These are phyloP conservation scores for Adelognathus sp. DNA, from an alignment of 2,888 invertebrate species.

Conservation along the genomic window DNA sequence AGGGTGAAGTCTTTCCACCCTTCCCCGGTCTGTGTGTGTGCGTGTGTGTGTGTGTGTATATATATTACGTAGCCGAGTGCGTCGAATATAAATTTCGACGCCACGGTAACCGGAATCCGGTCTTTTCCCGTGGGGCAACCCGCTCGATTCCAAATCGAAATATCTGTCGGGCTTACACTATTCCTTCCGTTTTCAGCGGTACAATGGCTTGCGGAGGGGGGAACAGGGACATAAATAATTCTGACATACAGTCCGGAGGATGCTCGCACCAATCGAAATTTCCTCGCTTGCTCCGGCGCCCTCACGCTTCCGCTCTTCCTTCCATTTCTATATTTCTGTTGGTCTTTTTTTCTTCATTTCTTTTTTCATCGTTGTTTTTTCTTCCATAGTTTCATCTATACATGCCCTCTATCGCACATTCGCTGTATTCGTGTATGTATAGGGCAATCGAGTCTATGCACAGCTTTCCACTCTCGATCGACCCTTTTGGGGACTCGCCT, in stretches of 20 bases:
- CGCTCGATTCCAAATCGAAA: slow-evolving; percentile 64
- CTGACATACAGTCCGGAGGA: slow-evolving; percentile 27
- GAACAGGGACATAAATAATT: slow-evolving; percentile 61
- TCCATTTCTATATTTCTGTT: background rate
- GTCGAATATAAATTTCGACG: slow-evolving; percentile 57
- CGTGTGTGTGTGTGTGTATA: background rate
- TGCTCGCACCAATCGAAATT: slow-evolving; percentile 37
- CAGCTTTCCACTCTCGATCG: slow-evolving; percentile 7
- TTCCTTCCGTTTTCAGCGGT: slow-evolving; percentile 52
- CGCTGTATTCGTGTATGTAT: slow-evolving; percentile 15
- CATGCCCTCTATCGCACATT: background rate
- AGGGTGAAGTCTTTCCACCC: slow-evolving; percentile 15
- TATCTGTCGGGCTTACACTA: slow-evolving; percentile 57
- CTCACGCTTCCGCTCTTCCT: slow-evolving; percentile 4
- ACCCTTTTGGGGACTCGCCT: slow-evolving; percentile 38
- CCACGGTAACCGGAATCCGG: slow-evolving; percentile 52
- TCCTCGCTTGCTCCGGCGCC: slow-evolving; percentile 3
- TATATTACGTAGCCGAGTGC: slow-evolving; percentile 13
- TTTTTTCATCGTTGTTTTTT: background rate
- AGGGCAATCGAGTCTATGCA: slow-evolving; percentile 12
- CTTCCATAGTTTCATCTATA: background rate
- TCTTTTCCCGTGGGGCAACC: slow-evolving; percentile 32
- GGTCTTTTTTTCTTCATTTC: background rate
- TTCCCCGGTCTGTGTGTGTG: slow-evolving; percentile 33
- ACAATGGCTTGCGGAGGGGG: slow-evolving; percentile 50